Evolutionary conservation across 2,113 vertebrate species (phyloP), one percentile per base, ranked within the genome.

Genomic region (Menura novaehollandiae): DNA sequence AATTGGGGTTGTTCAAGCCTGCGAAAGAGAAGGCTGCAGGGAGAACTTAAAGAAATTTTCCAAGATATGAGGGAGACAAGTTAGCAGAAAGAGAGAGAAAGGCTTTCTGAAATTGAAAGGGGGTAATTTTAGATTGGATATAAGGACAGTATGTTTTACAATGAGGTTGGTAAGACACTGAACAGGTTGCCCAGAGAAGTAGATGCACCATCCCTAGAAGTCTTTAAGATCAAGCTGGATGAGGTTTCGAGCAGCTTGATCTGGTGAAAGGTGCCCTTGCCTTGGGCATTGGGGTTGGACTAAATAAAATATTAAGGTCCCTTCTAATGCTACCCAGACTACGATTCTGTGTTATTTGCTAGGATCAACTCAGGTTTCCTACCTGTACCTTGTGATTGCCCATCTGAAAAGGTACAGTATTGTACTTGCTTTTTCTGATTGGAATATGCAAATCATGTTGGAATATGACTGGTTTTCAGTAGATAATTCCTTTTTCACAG

Each of bases 251-350:
- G 52, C 27, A 71, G 28, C 46, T 30, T 66, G 23, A 22, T 52
- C 16, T 44, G 37, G 30, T 52, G n/a, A 32, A 83, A 75, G 37
- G 32, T 33, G 10, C 39, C 11, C 27, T 56, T 94, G n/a, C n/a
- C 15, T 21, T 43, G 5, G 9, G 23, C n/a, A 15, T n/a, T 6
- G 2, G 1, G 0, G 1, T 47, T 75, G 43, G 24, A 62, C n/a
- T 67, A 52, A 39, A 28, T 71, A 9, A 51, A 62, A 35, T 67
- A 41, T 35, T 53, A 59, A 49, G 2, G 35, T 41, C 20, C 15
- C 6, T 72, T 85, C 53, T 68, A 77, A 53, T 2, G 2, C 35
- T 64, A 22, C 8, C 7, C 7, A 27, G 63, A 63, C 39, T 55
- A 11, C 0, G 1, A 72, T 58, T 84, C 51, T 75, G 10, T 78